Evolutionary conservation across 2,797 vertebrate genomes (phyloP).

Genomic region (Emydoidea blandingii): DNA sequence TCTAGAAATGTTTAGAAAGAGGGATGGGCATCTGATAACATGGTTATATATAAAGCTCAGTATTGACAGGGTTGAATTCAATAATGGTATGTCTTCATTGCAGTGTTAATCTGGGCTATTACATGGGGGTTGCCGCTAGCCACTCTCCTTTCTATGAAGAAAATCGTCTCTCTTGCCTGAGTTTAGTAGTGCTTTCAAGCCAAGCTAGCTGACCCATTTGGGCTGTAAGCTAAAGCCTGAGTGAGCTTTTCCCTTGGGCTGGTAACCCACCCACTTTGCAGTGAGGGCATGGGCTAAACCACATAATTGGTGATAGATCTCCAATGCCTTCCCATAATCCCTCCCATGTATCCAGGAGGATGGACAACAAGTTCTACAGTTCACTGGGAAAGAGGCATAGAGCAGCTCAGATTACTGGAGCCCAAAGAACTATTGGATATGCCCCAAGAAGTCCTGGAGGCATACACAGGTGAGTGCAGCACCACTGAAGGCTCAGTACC

Average conservation of each 20-base stretch:
- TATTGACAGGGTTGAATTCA: not conserved
- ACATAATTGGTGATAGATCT: not conserved
- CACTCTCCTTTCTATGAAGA: not conserved
- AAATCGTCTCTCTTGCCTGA: not conserved
- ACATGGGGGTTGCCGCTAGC: not conserved
- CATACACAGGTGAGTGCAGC: not conserved
- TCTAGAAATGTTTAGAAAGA: not conserved
- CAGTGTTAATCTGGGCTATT: not conserved
- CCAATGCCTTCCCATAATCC: not conserved
- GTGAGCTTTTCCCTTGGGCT: not conserved
- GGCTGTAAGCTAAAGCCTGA: not conserved
- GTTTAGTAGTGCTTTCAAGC: not conserved
- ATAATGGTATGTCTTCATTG: not conserved
- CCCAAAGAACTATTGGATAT: not conserved
- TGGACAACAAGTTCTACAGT: not conserved
- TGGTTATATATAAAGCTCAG: not conserved
- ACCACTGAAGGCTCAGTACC: not conserved
- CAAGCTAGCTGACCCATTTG: not conserved
- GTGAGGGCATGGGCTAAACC: not conserved
- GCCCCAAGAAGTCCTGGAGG: not conserved
- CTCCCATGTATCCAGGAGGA: not conserved
- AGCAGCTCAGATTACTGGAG: not conserved
- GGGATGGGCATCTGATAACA: not conserved
- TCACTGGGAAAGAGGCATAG: not conserved
- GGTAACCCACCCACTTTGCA: not conserved